Conservation (phyloP, 1,140 invertebrate species). For the Acyrthosiphon pisum region DNA sequence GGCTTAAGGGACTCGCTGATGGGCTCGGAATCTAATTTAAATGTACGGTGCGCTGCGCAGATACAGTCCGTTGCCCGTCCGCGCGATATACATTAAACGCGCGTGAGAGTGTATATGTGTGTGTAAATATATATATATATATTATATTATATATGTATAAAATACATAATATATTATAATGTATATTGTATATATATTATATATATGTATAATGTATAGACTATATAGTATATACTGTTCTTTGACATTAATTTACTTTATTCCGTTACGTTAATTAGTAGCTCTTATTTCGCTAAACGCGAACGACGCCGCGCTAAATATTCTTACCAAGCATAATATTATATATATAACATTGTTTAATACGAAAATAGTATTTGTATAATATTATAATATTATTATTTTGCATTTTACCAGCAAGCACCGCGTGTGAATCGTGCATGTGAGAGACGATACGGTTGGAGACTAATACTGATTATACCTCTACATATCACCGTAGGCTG, state of each 20-base stretch:
- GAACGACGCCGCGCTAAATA: not conserved
- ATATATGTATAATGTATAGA: not conserved
- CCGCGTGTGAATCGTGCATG: not conserved
- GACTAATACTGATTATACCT: not conserved
- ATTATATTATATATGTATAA: too few species aligned
- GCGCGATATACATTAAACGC: not conserved
- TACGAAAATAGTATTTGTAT: not conserved
- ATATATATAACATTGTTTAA: not conserved
- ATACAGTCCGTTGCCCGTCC: conserved; percentile 2
- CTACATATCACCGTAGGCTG: not conserved
- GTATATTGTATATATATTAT: not conserved
- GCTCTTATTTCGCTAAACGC: conserved; percentile 26
- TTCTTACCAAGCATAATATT: not conserved
- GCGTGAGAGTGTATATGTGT: not conserved
- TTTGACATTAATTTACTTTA: conserved; percentile 53
- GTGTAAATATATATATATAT: not conserved
- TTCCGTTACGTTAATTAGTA: conserved; percentile 54
- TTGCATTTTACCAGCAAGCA: not conserved
- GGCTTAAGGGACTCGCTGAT: conserved; percentile 51
- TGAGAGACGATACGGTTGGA: not conserved
- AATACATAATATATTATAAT: not conserved
- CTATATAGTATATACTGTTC: not conserved
- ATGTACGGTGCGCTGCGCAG: not conserved
- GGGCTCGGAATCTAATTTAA: conserved; percentile 52
- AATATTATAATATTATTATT: not conserved